A percentile compares a stretch with the other conserved stretches of the same genome.
Evolutionary conservation across 2,888 invertebrate genomes (phyloP).

Genomic region (Perithous albicinctus): DNA sequence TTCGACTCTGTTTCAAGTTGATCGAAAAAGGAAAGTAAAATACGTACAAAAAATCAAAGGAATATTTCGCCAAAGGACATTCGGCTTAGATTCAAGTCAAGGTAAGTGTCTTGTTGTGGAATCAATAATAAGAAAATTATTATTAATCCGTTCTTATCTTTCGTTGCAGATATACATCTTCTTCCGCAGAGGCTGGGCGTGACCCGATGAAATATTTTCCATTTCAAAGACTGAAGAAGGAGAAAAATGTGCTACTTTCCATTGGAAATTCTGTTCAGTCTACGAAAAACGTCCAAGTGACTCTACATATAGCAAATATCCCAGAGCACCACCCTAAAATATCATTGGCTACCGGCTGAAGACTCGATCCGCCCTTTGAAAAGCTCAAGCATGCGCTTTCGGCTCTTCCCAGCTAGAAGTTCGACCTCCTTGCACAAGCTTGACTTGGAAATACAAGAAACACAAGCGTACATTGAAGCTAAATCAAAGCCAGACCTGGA

Average conservation of each 20-base stretch:
- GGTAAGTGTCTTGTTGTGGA: background rate
- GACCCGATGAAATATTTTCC: background rate
- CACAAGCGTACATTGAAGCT: background rate
- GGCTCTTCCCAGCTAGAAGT: background rate
- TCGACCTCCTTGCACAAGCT: constrained; percentile 29
- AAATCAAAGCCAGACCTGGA: background rate
- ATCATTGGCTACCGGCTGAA: constrained; percentile 62
- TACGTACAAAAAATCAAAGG: no score
- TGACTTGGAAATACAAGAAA: background rate
- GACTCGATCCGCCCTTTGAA: constrained; percentile 63
- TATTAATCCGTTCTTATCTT: background rate
- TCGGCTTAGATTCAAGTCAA: background rate
- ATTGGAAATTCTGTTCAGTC: constrained; percentile 11
- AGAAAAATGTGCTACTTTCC: constrained; percentile 13
- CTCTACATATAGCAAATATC: constrained; percentile 33
- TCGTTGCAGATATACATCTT: background rate
- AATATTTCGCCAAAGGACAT: no score
- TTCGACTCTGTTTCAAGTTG: no score
- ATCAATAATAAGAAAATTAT: background rate
- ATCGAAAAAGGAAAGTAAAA: no score
- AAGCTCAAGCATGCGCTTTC: constrained; percentile 64
- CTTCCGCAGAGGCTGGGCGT: background rate
- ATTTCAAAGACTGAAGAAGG: background rate
- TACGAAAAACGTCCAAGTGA: constrained; percentile 20
- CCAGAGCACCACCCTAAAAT: constrained; percentile 56